A percentile compares a stretch with the other conserved stretches of the same genome.
Evolutionary conservation across 2,113 vertebrate genomes (phyloP).

Genomic region (Thryonomys swinderianus): DNA sequence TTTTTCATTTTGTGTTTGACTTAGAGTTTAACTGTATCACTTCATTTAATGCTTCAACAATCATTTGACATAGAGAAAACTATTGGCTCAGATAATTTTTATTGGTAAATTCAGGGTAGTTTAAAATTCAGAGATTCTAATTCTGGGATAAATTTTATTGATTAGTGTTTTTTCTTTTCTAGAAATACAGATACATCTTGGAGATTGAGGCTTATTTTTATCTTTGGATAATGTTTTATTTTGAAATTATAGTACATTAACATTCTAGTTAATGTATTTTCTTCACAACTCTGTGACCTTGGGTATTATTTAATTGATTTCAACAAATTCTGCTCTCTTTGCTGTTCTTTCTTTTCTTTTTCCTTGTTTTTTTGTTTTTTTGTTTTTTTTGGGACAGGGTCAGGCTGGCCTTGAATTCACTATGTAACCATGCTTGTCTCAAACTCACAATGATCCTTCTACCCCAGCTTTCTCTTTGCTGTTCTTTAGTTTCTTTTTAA

Average conservation of each 20-base stretch:
- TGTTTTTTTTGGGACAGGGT: background rate
- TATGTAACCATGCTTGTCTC: too few relatives aligned
- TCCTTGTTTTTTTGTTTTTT: too few relatives aligned
- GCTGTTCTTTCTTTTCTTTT: background rate
- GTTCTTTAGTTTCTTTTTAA: slow-evolving; percentile 24
- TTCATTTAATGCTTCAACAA: background rate
- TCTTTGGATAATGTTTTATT: slow-evolving; percentile 32
- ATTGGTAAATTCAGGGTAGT: background rate
- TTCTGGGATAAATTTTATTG: background rate
- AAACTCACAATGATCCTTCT: background rate
- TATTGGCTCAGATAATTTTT: background rate
- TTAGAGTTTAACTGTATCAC: background rate
- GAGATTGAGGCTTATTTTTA: background rate
- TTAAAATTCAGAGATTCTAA: background rate
- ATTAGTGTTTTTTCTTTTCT: background rate
- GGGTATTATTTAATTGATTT: background rate
- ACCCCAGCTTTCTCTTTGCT: background rate
- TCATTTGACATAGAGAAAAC: slow-evolving; percentile 15
- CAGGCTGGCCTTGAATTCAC: too few relatives aligned
- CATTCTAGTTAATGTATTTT: background rate
- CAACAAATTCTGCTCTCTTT: background rate
- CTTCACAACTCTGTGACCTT: slow-evolving; percentile 1
- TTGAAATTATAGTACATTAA: slow-evolving; percentile 26
- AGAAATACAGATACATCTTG: background rate
- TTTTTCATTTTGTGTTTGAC: slow-evolving; percentile 34